These are phyloP conservation scores for Stichopus chloronotus DNA, from an alignment of 35 echinoderm and acorn worm genomes.

Conservation along the genomic window DNA sequence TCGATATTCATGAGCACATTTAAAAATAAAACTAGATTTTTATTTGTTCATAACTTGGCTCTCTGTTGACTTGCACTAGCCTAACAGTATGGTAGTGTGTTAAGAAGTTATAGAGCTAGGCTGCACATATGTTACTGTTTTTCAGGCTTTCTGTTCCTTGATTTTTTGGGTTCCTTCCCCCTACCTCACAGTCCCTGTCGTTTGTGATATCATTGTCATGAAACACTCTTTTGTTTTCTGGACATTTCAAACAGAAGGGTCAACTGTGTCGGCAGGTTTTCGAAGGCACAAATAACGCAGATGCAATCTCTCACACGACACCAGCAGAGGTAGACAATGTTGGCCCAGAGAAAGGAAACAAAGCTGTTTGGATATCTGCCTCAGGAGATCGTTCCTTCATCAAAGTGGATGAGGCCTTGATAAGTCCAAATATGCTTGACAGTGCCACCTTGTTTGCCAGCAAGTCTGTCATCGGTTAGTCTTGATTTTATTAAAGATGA, in stretches of 20 bases:
- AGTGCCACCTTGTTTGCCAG: slow-evolving; percentile 91
- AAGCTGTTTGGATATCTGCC: slow-evolving; percentile 89
- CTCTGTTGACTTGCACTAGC: too few species aligned
- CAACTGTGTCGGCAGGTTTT: slow-evolving; percentile 84
- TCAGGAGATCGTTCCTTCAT: slow-evolving; percentile 86
- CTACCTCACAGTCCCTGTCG: too few species aligned
- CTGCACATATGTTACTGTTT: too few species aligned
- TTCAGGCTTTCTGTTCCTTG: too few species aligned
- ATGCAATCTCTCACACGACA: slow-evolving; percentile 63
- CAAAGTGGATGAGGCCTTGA: slow-evolving; percentile 95
- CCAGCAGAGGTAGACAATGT: slow-evolving; percentile 78
- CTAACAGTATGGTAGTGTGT: too few species aligned
- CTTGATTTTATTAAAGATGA: background rate
- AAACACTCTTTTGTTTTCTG: too few species aligned
- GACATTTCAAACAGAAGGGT: slow-evolving; percentile 70
- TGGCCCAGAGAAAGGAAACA: slow-evolving; percentile 72
- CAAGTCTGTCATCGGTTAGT: slow-evolving; percentile 78
- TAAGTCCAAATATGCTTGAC: slow-evolving; percentile 86
- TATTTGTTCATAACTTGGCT: too few species aligned
- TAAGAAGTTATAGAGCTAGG: too few species aligned
- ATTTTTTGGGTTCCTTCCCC: too few species aligned
- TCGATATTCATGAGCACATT: too few species aligned
- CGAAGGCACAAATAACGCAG: slow-evolving; percentile 82
- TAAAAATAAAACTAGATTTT: too few species aligned
- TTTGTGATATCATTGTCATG: too few species aligned